phyloP scores from a whole-genome alignment of 2,797 vertebrate genomes.

The Aulostomus chinensis region DNA sequence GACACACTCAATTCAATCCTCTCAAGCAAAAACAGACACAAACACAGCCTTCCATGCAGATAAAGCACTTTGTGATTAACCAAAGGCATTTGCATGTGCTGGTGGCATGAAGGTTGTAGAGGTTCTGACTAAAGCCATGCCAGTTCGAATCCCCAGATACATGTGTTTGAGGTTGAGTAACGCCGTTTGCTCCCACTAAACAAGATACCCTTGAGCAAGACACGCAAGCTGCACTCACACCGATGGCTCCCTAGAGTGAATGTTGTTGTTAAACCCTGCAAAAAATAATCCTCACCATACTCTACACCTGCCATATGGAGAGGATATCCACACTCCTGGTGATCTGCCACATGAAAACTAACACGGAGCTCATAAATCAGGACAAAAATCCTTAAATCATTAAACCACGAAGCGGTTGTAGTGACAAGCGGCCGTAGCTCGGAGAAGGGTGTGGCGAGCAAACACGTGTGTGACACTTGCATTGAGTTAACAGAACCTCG shows the following conservation, averaged over 20 bases:
- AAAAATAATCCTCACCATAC: neutral
- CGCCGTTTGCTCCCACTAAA: conserved; percentile 32
- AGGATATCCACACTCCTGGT: neutral
- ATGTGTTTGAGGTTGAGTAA: conserved; percentile 29
- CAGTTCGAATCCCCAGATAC: conserved; percentile 36
- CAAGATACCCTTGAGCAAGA: conserved; percentile 38
- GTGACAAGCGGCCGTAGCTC: too few species aligned
- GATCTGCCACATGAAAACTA: neutral
- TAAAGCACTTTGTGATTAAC: conserved; percentile 31
- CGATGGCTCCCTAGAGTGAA: conserved; percentile 10
- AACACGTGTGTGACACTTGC: too few species aligned
- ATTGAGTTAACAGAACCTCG: too few species aligned
- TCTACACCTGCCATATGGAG: conserved; percentile 19
- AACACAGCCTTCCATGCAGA: conserved; percentile 27
- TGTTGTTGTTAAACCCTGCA: too few species aligned
- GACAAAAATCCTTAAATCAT: neutral
- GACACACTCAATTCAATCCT: conserved; percentile 29
- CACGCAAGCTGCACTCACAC: conserved; percentile 12
- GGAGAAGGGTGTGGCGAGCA: too few species aligned
- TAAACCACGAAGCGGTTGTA: neutral
- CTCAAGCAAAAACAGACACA: conserved; percentile 19
- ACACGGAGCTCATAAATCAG: conserved; percentile 2
- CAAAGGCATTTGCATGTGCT: conserved; percentile 25
- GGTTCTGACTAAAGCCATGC: conserved; percentile 30
- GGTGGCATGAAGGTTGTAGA: conserved; percentile 34